Percentiles rank a stretch among this genome's conserved stretches.
These are phyloP conservation scores for Colistium nudipinnis DNA, from an alignment of 2,113 vertebrate genomes.

Conservation along the genomic window DNA sequence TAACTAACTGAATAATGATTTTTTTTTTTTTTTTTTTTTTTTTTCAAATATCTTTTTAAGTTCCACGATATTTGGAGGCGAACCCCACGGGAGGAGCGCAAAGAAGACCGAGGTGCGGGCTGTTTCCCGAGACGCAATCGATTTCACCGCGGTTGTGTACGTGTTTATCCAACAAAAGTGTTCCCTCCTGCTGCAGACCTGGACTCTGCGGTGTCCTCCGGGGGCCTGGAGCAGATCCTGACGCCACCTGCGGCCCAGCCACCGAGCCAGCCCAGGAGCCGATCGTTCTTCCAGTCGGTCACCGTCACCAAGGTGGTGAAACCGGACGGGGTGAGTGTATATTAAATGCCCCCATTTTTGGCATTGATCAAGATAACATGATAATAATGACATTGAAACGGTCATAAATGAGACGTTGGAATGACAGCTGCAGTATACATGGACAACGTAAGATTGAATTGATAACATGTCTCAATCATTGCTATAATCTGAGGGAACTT, in stretches of 20 bases:
- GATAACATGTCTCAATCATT: too few relatives aligned
- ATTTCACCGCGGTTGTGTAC: too few relatives aligned
- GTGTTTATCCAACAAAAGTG: too few relatives aligned
- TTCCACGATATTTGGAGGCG: slow-evolving; percentile 73
- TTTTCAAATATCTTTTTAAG: neutral
- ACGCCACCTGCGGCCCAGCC: slow-evolving; percentile 67
- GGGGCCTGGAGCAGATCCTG: slow-evolving; percentile 79
- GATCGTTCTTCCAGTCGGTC: slow-evolving; percentile 89
- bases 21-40: neutral
- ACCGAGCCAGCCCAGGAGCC: slow-evolving; percentile 70
- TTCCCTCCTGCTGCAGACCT: slow-evolving; percentile 67
- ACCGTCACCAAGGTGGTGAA: slow-evolving; percentile 84
- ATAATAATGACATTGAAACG: too few relatives aligned
- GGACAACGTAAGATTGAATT: too few relatives aligned
- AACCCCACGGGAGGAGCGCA: slow-evolving; percentile 47
- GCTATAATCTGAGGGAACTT: too few relatives aligned
- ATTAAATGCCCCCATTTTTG: neutral
- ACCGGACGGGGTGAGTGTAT: slow-evolving; percentile 90
- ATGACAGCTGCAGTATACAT: too few relatives aligned
- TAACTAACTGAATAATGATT: neutral
- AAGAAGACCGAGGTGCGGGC: slow-evolving; percentile 75
- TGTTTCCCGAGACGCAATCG: neutral
- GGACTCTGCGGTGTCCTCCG: slow-evolving; percentile 77
- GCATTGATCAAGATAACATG: neutral
- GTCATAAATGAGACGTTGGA: too few relatives aligned